Base-by-base conservation (phyloP, 1,140 invertebrate genomes). In the Eurosta solidaginis region DNA sequence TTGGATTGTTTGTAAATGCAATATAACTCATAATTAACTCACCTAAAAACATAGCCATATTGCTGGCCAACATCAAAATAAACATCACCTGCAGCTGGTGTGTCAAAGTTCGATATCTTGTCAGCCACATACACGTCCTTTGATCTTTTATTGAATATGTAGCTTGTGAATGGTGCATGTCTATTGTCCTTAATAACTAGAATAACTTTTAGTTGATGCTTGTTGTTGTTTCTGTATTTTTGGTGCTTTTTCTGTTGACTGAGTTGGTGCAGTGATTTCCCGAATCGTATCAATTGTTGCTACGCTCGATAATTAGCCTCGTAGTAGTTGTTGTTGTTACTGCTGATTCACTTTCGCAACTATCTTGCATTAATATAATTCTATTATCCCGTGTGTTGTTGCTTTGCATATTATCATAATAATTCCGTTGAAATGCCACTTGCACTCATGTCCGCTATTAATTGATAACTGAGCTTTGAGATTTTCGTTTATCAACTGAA, bases 11-110 rank as follows among this genome's bases (percentile, higher is more conserved):
- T 22, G 59, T 33, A 40, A 68, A 68, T 20, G 59, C 33, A 42
- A 68, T 68, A 40, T 68, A 27, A 42, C 59, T 68, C 33, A 33
- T 7, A 68, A 68, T 68, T 68, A 68, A 68, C 59, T 68, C 59
- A 68, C 59, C 20, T 40, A 33, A 40, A 68, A 68, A 68, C 59
- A 68, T 33, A 33, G 33, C 22, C 54, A 33, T n/a, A 9, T 14
- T 36, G 29, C 29, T 29, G 27, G 22, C 27, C 33, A 68, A 68
- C 29, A 68, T 29, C 59, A 68, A 68, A n/a, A 9, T 40, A 36
- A 22, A 6, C 59, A 36, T 40, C 59, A 68, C 36, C 22, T 22
- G 17, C 59, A 68, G 59, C 7, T 40, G n/a, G 25, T n/a, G 59
- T 1, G 33, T 36, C 22, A 33, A 7, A n/a, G n/a, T 36, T 20